Percentiles rank a stretch among this genome's conserved stretches.
These are phyloP conservation scores for Barypeithes pellucidus DNA, from an alignment of 2,888 invertebrate genomes.

Conservation along the genomic window DNA sequence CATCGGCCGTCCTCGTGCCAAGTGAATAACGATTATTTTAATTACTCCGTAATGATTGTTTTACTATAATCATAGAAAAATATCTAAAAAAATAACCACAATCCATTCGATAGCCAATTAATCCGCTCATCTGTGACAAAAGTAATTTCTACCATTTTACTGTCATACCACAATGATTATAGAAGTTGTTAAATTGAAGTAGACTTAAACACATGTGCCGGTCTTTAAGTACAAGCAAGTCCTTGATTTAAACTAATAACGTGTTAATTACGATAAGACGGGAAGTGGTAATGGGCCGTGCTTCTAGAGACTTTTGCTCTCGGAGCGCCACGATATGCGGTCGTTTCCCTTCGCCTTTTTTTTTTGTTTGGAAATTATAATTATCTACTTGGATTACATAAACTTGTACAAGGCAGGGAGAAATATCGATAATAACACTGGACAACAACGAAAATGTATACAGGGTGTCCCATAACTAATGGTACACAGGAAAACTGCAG, in stretches of 20 bases:
- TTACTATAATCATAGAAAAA: no score
- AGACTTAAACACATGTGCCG: slow-evolving; percentile 42
- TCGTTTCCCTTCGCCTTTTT: slow-evolving; percentile 14
- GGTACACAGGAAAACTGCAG: no score
- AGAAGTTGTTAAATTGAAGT: slow-evolving; percentile 33
- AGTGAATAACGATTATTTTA: no score
- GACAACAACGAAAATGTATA: no score
- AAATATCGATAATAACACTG: no score
- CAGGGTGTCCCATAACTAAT: no score
- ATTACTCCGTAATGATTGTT: no score
- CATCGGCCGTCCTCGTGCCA: no score
- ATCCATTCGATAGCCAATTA: background rate
- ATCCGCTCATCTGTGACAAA: background rate
- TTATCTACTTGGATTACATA: slow-evolving; percentile 16
- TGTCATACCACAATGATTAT: slow-evolving; percentile 15
- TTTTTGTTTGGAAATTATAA: slow-evolving; percentile 28
- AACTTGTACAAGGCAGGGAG: slow-evolving; percentile 1
- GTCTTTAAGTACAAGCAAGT: slow-evolving; percentile 40
- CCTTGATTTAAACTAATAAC: slow-evolving; percentile 65
- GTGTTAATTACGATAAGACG: slow-evolving; percentile 65
- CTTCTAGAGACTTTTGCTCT: slow-evolving; percentile 37
- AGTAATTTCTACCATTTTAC: slow-evolving; percentile 23
- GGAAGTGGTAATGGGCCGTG: slow-evolving; percentile 65
- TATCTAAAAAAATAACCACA: background rate
- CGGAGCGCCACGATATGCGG: slow-evolving; percentile 32